Evolutionary conservation across 2,888 invertebrate genomes (phyloP).

Genomic region (Calliscelio sp.): DNA sequence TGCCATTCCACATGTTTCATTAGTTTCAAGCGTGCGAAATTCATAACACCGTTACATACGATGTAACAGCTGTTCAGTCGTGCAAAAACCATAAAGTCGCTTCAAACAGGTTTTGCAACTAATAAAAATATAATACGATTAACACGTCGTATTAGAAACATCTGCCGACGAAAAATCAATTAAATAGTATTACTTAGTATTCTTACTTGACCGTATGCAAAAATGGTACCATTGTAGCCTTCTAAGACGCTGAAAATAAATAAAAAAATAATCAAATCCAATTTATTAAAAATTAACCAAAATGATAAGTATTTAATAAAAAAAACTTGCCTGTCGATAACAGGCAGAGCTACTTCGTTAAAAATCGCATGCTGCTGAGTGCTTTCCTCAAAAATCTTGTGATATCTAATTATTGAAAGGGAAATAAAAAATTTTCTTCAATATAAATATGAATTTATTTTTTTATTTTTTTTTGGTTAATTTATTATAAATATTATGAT

Average conservation of each 20-base stretch:
- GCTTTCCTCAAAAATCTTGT: conserved; percentile 86
- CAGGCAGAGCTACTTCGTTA: conserved; percentile 86
- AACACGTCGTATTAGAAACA: no score
- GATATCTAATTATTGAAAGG: no score
- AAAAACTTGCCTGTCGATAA: conserved; percentile 86
- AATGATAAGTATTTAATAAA: no score
- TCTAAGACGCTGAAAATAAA: conserved; percentile 85
- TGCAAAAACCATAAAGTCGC: conserved; percentile 12
- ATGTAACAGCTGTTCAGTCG: conserved; percentile 17
- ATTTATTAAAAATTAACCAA: no score
- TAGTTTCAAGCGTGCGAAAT: conserved; percentile 54
- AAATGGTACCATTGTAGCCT: conserved; percentile 88
- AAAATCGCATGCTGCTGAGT: conserved; percentile 85
- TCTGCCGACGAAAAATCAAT: no score
- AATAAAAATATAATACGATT: no score
- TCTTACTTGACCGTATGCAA: conserved; percentile 87
- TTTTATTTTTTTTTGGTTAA: no score
- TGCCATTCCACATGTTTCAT: conserved; percentile 49
- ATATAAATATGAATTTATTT: no score
- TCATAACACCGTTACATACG: conserved; percentile 45
- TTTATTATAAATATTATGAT: no score
- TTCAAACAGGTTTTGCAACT: not conserved
- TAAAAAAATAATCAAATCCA: not conserved
- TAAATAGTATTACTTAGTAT: conserved; percentile 6
- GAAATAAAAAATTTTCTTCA: no score